Conservation (phyloP, 2,113 vertebrate species). For the Martes martes region DNA sequence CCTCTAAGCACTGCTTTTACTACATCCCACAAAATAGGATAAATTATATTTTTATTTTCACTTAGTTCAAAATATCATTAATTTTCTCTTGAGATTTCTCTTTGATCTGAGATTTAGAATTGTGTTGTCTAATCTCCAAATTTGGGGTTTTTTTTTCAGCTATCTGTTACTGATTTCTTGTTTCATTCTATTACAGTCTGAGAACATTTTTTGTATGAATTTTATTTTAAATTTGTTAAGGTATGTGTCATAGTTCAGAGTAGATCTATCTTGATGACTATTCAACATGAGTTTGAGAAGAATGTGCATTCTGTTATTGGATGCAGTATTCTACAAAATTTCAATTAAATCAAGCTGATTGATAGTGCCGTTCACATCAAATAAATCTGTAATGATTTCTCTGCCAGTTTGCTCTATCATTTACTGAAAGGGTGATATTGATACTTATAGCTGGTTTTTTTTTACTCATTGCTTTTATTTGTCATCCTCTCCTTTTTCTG, state of each 20-base stretch:
- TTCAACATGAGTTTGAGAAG: neutral
- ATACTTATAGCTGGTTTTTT: neutral
- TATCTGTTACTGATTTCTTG: neutral
- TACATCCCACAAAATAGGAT: neutral
- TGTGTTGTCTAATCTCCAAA: neutral
- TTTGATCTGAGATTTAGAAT: neutral
- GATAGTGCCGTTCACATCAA: neutral
- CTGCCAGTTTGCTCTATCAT: neutral
- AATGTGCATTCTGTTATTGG: neutral
- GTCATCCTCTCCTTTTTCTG: neutral
- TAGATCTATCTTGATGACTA: neutral
- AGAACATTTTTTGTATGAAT: neutral
- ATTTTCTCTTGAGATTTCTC: neutral
- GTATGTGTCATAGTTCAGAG: neutral
- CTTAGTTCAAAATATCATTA: neutral
- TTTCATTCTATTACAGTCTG: neutral
- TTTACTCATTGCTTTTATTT: neutral
- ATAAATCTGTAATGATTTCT: neutral
- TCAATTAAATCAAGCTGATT: neutral
- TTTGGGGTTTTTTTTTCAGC: neutral
- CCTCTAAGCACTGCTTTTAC: neutral
- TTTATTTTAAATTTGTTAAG: neutral
- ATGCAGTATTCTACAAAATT: neutral
- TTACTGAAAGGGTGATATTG: neutral
- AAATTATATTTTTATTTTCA: neutral